A percentile compares a stretch with the other conserved stretches of the same genome.
phyloP scores from a whole-genome alignment of 53 echinoderm and acorn worm species.

The Actinopyga echinites region DNA sequence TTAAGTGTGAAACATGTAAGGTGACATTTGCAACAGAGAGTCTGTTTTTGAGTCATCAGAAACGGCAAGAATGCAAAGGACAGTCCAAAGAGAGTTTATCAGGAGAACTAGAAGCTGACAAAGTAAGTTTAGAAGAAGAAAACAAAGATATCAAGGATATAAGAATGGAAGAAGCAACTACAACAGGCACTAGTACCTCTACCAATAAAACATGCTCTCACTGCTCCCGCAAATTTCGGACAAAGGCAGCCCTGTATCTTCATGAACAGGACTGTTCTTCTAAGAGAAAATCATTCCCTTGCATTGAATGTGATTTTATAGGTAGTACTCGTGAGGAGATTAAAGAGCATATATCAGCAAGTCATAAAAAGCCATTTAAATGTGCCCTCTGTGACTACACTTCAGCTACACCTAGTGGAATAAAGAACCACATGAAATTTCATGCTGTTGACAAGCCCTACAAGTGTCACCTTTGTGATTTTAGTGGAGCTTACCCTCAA shows the following conservation, averaged over 20 bases:
- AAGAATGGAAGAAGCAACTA: background rate
- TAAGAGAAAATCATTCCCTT: slow-evolving; percentile 29
- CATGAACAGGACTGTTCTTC: slow-evolving; percentile 29
- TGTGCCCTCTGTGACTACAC: slow-evolving; percentile 80
- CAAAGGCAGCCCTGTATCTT: slow-evolving; percentile 41
- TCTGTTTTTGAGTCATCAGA: background rate
- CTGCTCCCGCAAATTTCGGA: slow-evolving; percentile 24
- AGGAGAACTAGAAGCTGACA: background rate
- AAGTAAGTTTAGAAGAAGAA: too few relatives aligned
- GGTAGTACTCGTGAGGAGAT: slow-evolving; percentile 55
- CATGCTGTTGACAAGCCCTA: slow-evolving; percentile 87
- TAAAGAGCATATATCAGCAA: slow-evolving; percentile 47
- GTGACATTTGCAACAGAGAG: background rate
- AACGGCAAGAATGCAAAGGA: background rate
- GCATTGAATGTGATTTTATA: slow-evolving; percentile 77
- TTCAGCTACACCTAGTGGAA: slow-evolving; percentile 82
- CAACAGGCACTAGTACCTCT: background rate
- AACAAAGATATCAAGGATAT: too few relatives aligned
- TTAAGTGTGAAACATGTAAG: slow-evolving; percentile 13
- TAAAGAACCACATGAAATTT: slow-evolving; percentile 99
- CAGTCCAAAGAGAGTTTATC: background rate
- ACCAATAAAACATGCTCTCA: background rate
- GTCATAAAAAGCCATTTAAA: slow-evolving; percentile 72
- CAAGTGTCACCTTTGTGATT: slow-evolving; percentile 89
- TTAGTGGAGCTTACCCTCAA: slow-evolving; percentile 94